phyloP scores from a whole-genome alignment of 2,113 vertebrate species.

The Diphyllodes magnificus region DNA sequence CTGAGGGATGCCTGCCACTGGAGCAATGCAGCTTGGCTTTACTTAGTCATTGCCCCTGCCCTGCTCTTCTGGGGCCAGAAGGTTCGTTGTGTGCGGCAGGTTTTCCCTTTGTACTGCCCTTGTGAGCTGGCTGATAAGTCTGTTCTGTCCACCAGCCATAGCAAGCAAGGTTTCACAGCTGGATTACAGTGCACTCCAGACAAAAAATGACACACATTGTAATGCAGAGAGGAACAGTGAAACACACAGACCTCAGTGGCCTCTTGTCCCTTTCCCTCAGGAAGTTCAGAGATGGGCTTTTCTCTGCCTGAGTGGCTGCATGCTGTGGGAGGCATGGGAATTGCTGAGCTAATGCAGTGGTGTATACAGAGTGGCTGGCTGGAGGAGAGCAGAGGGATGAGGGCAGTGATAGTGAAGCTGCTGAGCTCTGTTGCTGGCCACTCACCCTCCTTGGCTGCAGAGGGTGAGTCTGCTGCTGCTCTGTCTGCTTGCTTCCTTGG shows the following conservation, averaged over 20 bases:
- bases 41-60: neutral
- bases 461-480: neutral
- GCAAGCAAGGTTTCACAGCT: neutral
- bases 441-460: neutral
- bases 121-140: neutral
- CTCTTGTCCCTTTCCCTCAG: neutral
- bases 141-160: neutral
- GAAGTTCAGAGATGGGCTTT: neutral
- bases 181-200: neutral
- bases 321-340: neutral
- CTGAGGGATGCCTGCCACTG: neutral
- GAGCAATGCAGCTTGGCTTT: neutral
- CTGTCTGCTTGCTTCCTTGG: neutral
- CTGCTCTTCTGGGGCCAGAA: neutral
- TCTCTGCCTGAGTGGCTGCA: neutral
- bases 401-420: neutral
- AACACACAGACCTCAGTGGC: accelerated
- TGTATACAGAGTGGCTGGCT: neutral
- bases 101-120: neutral
- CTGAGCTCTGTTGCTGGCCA: neutral
- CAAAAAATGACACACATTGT: neutral
- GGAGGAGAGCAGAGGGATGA: neutral
- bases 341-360: neutral
- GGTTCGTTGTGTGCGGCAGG: accelerated
- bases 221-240: neutral